Percentiles rank a stretch among this genome's conserved stretches.
Evolutionary conservation across 2,888 invertebrate species (phyloP).

Genomic region (Himalopsyche japonica): DNA sequence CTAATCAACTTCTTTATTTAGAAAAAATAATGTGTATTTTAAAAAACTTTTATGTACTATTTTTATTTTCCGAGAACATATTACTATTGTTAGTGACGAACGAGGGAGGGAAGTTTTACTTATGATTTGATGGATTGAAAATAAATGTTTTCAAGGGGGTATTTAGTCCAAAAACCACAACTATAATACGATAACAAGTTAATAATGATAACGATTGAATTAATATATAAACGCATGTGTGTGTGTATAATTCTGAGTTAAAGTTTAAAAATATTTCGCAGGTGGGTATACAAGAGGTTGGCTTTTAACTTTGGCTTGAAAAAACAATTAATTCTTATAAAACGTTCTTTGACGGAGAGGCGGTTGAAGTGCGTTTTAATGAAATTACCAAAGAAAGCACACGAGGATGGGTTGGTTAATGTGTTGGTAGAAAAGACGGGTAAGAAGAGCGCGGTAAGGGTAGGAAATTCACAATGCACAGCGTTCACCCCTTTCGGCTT

Average conservation of each 20-base stretch:
- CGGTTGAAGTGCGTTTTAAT: constrained; percentile 21
- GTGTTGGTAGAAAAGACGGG: neutral
- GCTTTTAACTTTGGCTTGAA: constrained; percentile 1
- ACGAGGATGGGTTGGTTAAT: neutral
- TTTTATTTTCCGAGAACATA: too few species aligned
- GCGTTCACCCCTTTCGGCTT: neutral
- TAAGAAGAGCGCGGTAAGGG: neutral
- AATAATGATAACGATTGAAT: too few species aligned
- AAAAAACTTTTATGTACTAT: too few species aligned
- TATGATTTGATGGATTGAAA: too few species aligned
- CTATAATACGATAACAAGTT: too few species aligned
- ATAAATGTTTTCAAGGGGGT: too few species aligned
- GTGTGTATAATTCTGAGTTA: neutral
- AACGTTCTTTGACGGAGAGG: constrained; percentile 16
- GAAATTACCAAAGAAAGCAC: constrained; percentile 26
- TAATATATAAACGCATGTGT: neutral
- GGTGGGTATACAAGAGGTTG: neutral
- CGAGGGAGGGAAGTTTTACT: too few species aligned
- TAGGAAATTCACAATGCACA: neutral
- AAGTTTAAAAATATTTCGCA: neutral
- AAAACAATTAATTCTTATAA: constrained; percentile 26
- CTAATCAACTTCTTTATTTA: too few species aligned
- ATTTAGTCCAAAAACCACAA: too few species aligned
- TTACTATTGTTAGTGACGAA: too few species aligned
- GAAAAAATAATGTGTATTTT: too few species aligned